Base-by-base conservation (phyloP, 2,888 invertebrate species). In the Eristalis tenax region DNA sequence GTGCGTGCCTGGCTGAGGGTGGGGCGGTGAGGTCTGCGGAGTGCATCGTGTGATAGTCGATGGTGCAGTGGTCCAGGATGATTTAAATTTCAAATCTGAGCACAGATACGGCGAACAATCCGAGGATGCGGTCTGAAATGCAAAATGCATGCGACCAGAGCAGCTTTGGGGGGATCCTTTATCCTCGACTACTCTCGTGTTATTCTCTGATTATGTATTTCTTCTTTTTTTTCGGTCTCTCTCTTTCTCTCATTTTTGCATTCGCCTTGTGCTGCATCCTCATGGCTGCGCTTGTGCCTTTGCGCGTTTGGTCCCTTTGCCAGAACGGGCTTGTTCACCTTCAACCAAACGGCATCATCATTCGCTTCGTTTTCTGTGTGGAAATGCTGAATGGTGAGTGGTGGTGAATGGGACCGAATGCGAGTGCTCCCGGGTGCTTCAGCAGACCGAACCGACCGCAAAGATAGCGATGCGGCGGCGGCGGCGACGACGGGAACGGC, bases 81-180 rank as follows among this genome's bases (percentile, higher is more conserved):
- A 87, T 87, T 83, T 83, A 87, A 83, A 87, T 83, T 79, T 87
- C 83, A 87, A 87, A 87, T 87, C 79, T 79, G 79, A 35, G 79
- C 79, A 79, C 32, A 76, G 87, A 83, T 87, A 79, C 73, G 79
- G 87, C 87, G 76, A 83, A 83, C 87, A 83, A 87, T 83, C 73
- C 79, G 50, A 83, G 68, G 83, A 83, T 83, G 79, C 79, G 83
- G 83, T 83, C 38, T 63, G 64, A 68, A 76, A 87, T 73, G 69
- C 73, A 70, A 77, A 70, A 66, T 70, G 79, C 64, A 83, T 70
- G 35, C 77, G 63, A 81, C 69, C 56, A 64, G n/a, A 63, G 59
- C 23, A 28, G 75, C 26, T 69, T 71, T 66, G 56, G 64, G 59
- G 26, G 26, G 26, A 15, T 83, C 23, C 68, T 76, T 87, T 65